Conservation (phyloP, 2,113 vertebrate genomes). For the Anolis carolinensis region DNA sequence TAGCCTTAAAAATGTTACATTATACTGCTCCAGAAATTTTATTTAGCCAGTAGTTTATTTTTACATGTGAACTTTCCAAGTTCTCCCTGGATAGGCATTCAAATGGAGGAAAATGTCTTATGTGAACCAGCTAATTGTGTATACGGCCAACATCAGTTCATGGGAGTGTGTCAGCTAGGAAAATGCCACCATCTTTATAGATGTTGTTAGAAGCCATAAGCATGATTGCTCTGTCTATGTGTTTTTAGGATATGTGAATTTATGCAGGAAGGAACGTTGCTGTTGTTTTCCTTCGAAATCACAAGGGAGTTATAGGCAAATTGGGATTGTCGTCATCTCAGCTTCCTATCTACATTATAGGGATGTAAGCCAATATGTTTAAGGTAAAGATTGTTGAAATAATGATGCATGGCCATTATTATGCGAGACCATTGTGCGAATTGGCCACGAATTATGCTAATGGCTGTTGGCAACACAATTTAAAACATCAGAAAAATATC, state of each 20-base stretch:
- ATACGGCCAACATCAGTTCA: not conserved
- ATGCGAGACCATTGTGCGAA: not conserved
- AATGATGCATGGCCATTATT: not conserved
- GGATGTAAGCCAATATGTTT: not conserved
- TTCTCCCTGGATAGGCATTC: not conserved
- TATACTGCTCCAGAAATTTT: not conserved
- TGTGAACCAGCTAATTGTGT: not conserved
- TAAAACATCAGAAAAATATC: not conserved
- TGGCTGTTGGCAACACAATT: not conserved
- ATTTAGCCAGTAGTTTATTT: slow-evolving; percentile 10
- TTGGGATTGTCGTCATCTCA: not conserved
- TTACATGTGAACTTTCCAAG: not conserved
- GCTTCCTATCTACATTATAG: not conserved
- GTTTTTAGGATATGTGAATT: not conserved
- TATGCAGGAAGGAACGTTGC: not conserved
- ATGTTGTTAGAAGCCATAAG: not conserved
- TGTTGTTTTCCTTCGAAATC: not conserved
- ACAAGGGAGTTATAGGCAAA: not conserved
- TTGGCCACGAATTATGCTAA: not conserved
- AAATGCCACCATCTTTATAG: not conserved
- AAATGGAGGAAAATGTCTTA: not conserved
- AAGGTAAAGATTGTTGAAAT: not conserved
- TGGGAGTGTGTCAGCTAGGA: not conserved
- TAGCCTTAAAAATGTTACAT: slow-evolving; percentile 5
- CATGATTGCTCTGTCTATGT: not conserved